A percentile compares a stretch with the other conserved stretches of the same genome.
These are phyloP conservation scores for Dolomedes plantarius DNA, from an alignment of 2,888 invertebrate species.

Conservation along the genomic window DNA sequence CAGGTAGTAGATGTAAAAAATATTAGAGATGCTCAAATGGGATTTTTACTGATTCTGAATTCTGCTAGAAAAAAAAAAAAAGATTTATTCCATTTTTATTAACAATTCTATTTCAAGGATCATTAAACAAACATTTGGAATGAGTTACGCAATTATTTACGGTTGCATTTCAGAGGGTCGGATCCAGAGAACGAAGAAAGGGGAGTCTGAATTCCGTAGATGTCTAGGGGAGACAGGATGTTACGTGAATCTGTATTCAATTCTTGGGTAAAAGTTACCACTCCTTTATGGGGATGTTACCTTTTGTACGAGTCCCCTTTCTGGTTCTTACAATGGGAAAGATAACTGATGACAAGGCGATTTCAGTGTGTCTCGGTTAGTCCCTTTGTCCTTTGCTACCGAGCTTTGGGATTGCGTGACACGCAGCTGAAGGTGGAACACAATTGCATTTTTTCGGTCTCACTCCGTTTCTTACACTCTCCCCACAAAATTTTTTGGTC, in stretches of 20 bases:
- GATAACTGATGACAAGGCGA: constrained; percentile 46
- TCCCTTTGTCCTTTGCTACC: constrained; percentile 35
- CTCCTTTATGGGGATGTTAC: constrained; percentile 34
- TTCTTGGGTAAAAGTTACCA: constrained; percentile 35
- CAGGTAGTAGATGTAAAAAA: no score
- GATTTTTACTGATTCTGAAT: no score
- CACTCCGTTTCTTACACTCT: not conserved
- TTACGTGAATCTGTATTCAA: constrained; percentile 45
- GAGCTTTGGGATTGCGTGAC: constrained; percentile 23
- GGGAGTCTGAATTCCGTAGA: constrained; percentile 13
- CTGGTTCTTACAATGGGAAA: constrained; percentile 33
- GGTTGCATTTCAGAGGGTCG: no score
- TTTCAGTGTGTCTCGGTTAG: not conserved
- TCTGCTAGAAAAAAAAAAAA: no score
- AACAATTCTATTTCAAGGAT: no score
- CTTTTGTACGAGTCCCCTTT: constrained; percentile 39
- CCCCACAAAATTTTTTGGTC: not conserved
- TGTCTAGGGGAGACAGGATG: constrained; percentile 25
- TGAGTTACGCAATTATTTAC: no score
- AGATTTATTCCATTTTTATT: no score
- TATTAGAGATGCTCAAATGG: no score
- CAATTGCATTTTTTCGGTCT: not conserved
- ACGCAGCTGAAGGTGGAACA: constrained; percentile 39
- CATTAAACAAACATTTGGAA: no score
- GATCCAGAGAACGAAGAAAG: not conserved